A percentile compares a stretch with the other conserved stretches of the same genome.
Conservation (phyloP, 2,113 vertebrate genomes). For the Corythornis madagascariensis region DNA sequence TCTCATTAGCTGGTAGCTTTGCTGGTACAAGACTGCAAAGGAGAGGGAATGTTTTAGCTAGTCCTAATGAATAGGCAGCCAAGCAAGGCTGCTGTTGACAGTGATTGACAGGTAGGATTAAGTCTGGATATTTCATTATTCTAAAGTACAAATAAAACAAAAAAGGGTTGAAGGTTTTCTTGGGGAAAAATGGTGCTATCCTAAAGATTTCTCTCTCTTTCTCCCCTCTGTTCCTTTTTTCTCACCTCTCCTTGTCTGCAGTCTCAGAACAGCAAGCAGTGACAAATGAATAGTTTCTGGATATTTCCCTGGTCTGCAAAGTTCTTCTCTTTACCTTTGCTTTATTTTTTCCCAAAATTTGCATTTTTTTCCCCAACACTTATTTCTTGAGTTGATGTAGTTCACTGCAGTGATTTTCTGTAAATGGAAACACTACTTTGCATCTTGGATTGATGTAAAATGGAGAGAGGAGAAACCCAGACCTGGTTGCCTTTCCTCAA, state of each 20-base stretch:
- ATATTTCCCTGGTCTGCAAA: background rate
- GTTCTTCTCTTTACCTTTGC: background rate
- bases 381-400: background rate
- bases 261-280: background rate
- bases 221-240: background rate
- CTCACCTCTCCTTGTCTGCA: background rate
- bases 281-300: background rate
- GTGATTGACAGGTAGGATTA: conserved; percentile 21
- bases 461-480: background rate
- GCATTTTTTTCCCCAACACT: background rate
- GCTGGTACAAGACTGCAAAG: background rate
- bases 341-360: background rate
- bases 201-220: background rate
- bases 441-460: background rate
- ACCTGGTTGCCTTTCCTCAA: background rate
- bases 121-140: background rate
- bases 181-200: background rate
- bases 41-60: background rate
- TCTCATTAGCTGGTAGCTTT: conserved; percentile 4
- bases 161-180: background rate
- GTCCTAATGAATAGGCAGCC: conserved; percentile 3
- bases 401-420: background rate
- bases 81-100: background rate
- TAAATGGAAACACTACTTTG: background rate
- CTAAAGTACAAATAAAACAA: conserved; percentile 12